These are phyloP conservation scores for Zenarchopterus dispar DNA, from an alignment of 2,797 vertebrate genomes.

Conservation along the genomic window DNA sequence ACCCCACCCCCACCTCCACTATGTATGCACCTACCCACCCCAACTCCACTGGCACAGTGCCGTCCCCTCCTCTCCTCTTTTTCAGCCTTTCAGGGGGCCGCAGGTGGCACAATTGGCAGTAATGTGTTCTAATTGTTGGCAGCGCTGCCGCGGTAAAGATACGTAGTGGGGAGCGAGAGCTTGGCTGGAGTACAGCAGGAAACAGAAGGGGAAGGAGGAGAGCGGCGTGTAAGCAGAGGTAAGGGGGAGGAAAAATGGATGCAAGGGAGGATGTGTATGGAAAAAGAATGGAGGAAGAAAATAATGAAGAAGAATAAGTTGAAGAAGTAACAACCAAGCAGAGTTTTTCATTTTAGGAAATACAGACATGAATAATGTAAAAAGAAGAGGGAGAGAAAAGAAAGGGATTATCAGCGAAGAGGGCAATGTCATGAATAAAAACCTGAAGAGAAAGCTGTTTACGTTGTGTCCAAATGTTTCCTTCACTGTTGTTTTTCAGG, in stretches of 20 bases:
- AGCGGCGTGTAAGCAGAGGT: constrained; percentile 5
- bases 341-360: background rate
- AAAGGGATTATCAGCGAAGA: constrained; percentile 22
- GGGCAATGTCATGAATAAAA: constrained; percentile 32
- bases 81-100: constrained; percentile 75
- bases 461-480: constrained; percentile 57
- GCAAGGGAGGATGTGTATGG: constrained; percentile 4
- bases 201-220: constrained; percentile 35
- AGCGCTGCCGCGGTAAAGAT: constrained; percentile 76
- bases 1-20: constrained; percentile 55
- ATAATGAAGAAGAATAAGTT: constrained; percentile 6
- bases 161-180: constrained; percentile 67
- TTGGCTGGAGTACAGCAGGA: constrained; percentile 58
- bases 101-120: constrained; percentile 86
- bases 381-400: background rate
- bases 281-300: constrained; percentile 6
- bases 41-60: constrained; percentile 67
- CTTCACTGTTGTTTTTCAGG: constrained; percentile 56
- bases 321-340: constrained; percentile 9
- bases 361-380: background rate
- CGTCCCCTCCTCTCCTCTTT: constrained; percentile 61
- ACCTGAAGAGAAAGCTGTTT: constrained; percentile 38
- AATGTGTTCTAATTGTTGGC: constrained; percentile 85
- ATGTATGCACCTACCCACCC: constrained; percentile 57
- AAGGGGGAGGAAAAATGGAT: constrained; percentile 4